phyloP scores from a whole-genome alignment of 1,140 invertebrate genomes.

The Anagrus nilaparvatae region DNA sequence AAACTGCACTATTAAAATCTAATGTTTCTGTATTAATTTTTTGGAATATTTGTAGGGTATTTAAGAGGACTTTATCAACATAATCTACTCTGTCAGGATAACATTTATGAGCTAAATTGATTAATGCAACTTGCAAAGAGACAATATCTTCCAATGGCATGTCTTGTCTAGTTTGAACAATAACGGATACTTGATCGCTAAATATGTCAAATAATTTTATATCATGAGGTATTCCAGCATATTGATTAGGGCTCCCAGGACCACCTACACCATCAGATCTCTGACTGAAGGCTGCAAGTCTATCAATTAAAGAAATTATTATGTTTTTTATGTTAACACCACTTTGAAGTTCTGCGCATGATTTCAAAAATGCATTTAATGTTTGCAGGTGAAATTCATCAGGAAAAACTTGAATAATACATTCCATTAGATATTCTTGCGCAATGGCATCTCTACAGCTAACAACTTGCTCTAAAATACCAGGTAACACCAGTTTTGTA shows the following conservation, averaged over 20 bases:
- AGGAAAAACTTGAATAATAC: conserved; percentile 98
- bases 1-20: conserved; percentile 72
- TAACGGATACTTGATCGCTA: conserved; percentile 91
- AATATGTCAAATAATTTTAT: conserved; percentile 97
- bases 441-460: conserved; percentile 97
- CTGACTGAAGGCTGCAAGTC: conserved; percentile 76
- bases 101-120: conserved; percentile 92
- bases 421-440: conserved; percentile 99
- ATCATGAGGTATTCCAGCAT: conserved; percentile 69
- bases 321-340: conserved; percentile 98
- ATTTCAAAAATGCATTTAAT: conserved; percentile 88
- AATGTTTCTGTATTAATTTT: conserved; percentile 67
- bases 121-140: conserved; percentile 86
- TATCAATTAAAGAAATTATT: conserved; percentile 92
- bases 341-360: conserved; percentile 90
- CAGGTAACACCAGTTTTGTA: conserved; percentile 79
- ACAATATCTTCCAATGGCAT: conserved; percentile 96
- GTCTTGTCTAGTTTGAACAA: conserved; percentile 86
- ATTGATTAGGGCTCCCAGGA: conserved; percentile 38
- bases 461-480: conserved; percentile 92
- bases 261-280: conserved; percentile 50
- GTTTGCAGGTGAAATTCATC: conserved; percentile 98
- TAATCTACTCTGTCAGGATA: conserved; percentile 91
- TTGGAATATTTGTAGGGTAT: conserved; percentile 78
- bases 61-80: conserved; percentile 89